Evolutionary conservation across 2,113 vertebrate genomes (phyloP), one percentile per base, ranked within the genome.

Genomic region (Sinocyclocheilus anshuiensis): DNA sequence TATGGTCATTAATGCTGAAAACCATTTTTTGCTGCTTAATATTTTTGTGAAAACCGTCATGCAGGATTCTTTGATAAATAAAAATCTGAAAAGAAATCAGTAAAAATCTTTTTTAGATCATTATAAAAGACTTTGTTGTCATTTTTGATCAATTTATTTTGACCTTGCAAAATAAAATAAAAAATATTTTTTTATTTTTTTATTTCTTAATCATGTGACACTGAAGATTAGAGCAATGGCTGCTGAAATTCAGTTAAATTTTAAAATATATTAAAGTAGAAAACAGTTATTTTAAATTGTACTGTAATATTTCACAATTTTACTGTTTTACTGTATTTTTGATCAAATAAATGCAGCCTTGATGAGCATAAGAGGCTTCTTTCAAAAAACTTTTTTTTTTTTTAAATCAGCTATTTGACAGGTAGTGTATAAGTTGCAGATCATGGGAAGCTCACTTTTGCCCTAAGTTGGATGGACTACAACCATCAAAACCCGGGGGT

Each of bases 391-490:
- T 12, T 50, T 50, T 29, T 33, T 33, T 50, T 29, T 33, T 33
- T 33, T 29, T 29, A 29, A 33, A 33, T 33, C 29, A 33, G 29
- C 29, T 33, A 33, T 33, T 42, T 45, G 42, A 45, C 22, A 6
- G 13, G 42, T 24, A 26, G 72, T 9, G 1, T 81, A 15, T 16
- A 63, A 50, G 39, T 29, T 18, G 6, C 22, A 22, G 69, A 69
- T 26, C 82, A 55, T 72, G 69, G 48, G 69, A 74, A 84, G 18
- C 33, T 59, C 50, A 42, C 82, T 24, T 74, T 42, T 45, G 11
- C 50, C 22, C 33, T 16, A 75, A 42, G 12, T 33, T 82, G 18
- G 18, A 82, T 53, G 63, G 57, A 71, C 48, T 69, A 36, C 24
- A 29, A 71, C 67, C 67, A 74, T 74, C 82, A 74, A 84, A 39